These are phyloP conservation scores for Cryptoblepharus egeriae DNA, from an alignment of 2,797 vertebrate species.

Conservation along the genomic window DNA sequence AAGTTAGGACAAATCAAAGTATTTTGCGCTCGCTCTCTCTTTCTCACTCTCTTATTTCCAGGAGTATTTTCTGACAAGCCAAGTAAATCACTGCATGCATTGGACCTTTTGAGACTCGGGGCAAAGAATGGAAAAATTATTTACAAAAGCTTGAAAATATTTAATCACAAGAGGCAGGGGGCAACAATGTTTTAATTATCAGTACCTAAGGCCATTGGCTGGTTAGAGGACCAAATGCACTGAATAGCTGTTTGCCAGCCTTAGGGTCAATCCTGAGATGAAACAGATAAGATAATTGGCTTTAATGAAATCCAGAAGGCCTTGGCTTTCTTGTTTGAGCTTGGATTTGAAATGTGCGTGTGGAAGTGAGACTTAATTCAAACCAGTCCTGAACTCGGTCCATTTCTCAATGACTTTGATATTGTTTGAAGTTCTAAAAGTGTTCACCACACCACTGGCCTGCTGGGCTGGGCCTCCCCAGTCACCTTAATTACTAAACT, in stretches of 20 bases:
- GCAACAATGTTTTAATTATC: constrained; percentile 97
- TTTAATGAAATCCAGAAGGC: constrained; percentile 99
- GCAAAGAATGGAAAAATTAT: constrained; percentile 94
- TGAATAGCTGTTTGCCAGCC: constrained; percentile 92
- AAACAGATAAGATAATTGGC: constrained; percentile 99
- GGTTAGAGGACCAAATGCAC: constrained; percentile 87
- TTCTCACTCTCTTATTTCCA: constrained; percentile 64
- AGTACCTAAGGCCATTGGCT: constrained; percentile 90
- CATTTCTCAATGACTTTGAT: constrained; percentile 90
- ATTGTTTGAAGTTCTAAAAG: constrained; percentile 98
- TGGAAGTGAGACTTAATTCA: constrained; percentile 96
- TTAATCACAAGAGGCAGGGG: constrained; percentile 96
- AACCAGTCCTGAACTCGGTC: constrained; percentile 91
- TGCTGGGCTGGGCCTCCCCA: constrained; percentile 92
- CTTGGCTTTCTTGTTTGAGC: constrained; percentile 89
- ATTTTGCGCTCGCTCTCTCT: constrained; percentile 75
- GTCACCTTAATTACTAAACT: constrained; percentile 99
- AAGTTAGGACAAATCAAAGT: constrained; percentile 71
- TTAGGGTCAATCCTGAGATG: constrained; percentile 96
- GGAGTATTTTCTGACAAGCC: constrained; percentile 80
- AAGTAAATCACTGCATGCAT: constrained; percentile 82
- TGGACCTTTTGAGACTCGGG: constrained; percentile 86
- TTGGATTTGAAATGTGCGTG: constrained; percentile 94
- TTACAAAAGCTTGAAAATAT: constrained; percentile 98
- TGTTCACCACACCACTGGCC: constrained; percentile 90